Evolutionary conservation across 2,797 vertebrate species (phyloP).

Genomic region (Hypotaenidia okinawae): DNA sequence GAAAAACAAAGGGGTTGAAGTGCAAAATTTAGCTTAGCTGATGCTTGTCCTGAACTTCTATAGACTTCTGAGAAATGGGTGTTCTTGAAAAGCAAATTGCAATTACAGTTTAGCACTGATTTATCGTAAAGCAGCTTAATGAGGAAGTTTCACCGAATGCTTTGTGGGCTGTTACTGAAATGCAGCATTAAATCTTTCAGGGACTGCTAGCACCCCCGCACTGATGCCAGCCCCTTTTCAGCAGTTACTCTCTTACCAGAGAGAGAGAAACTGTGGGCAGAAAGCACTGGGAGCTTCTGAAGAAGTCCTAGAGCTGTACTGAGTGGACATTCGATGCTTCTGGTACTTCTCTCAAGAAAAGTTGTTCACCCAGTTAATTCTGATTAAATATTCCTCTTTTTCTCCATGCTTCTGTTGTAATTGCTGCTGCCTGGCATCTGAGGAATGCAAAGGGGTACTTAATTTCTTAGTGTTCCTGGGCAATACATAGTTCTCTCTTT

Average conservation of each 20-base stretch:
- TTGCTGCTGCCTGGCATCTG: neutral
- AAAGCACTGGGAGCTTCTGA: neutral
- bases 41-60: constrained; percentile 33
- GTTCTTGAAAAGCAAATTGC: constrained; percentile 56
- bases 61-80: constrained; percentile 35
- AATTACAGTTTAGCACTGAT: constrained; percentile 39
- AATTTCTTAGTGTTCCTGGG: neutral
- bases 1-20: constrained; percentile 31
- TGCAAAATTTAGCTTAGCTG: neutral
- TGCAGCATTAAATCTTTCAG: constrained; percentile 8
- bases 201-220: neutral
- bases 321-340: neutral
- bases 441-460: neutral
- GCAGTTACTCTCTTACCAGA: neutral
- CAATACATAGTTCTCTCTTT: neutral
- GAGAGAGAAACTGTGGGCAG: neutral
- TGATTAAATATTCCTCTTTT: neutral
- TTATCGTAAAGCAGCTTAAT: constrained; percentile 1
- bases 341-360: neutral
- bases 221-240: neutral
- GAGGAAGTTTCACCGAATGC: neutral
- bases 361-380: neutral
- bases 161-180: constrained; percentile 21
- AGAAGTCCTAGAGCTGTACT: neutral
- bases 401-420: accelerated